Evolutionary conservation across 2,113 vertebrate genomes (phyloP), one percentile per base, ranked within the genome.

Genomic region (Trogon surrucura): DNA sequence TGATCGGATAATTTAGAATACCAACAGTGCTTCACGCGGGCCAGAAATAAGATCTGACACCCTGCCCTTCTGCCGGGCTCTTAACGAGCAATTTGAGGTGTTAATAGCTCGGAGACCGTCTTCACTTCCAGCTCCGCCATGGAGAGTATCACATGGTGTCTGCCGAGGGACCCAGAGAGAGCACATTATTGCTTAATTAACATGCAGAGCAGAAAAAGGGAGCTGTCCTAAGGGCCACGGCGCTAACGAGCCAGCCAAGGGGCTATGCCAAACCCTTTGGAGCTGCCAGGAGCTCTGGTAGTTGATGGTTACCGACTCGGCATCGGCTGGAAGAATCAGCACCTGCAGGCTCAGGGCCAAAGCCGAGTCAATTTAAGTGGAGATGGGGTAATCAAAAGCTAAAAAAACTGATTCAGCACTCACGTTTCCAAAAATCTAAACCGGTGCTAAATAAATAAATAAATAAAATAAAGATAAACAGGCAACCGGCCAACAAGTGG

Each of bases 1-100:
- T 74, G 60, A 93, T 89, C 73, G 51, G 91, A 95, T 94, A 92
- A 90, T 96, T 96, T 79, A 84, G 95, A 95, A 95, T 67, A 93
- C 74, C 94, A 93, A 77, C 50, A 89, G 81, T 61, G 87, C 91
- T 95, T 97, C 80, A 90, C 54, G 81, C 7, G 36, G 71, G 70
- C 78, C 74, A 65, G 74, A 91, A 97, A 83, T 44, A 95, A 69
- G 65, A 77, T 61, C 53, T 75, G 92, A 86, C 88, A 87, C 6
- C 41, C 75, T 83, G 93, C 81, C 86, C 79, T 87, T 91, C 91
- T 95, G 89, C 83, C 1, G 6, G 91, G 80, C 78, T 91, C 73
- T 94, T 97, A 95, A 97, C 64, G 95, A 97, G 87, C 81, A 81
- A 88, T 91, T 72, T 65, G 70, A 61, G 57, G 62, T 65, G 83